A percentile compares a stretch with the other conserved stretches of the same genome.
phyloP scores from a whole-genome alignment of 1,140 invertebrate species.

The Euwallacea similis region DNA sequence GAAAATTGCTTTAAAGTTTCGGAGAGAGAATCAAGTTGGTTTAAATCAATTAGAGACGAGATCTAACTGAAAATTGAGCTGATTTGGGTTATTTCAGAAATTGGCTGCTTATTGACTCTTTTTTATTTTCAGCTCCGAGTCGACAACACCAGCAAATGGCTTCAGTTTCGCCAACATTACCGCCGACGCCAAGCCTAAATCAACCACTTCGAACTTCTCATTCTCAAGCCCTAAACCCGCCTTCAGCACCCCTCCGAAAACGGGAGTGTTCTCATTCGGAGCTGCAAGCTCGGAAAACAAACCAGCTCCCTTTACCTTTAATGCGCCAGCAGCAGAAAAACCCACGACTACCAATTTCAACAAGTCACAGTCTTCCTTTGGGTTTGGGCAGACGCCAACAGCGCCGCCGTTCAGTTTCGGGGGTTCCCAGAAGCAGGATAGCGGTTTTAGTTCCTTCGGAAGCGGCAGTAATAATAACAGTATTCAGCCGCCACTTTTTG shows the following conservation, averaged over 20 bases:
- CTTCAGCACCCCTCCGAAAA: background rate
- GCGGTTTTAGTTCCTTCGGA: too few relatives aligned
- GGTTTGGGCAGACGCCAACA: too few relatives aligned
- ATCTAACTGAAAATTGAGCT: too few relatives aligned
- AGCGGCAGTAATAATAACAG: background rate
- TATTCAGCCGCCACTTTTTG: too few relatives aligned
- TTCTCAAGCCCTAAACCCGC: background rate
- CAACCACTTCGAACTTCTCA: background rate
- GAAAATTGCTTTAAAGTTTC: too few relatives aligned
- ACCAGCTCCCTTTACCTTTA: background rate
- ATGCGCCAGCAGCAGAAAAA: background rate
- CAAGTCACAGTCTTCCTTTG: too few relatives aligned
- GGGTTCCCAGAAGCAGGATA: background rate
- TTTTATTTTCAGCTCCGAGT: slow-evolving; percentile 7
- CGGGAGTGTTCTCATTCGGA: background rate
- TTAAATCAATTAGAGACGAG: too few relatives aligned
- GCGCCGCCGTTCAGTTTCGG: too few relatives aligned
- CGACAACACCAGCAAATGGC: slow-evolving; percentile 28
- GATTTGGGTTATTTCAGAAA: too few relatives aligned
- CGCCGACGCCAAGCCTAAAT: background rate
- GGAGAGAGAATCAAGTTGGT: too few relatives aligned
- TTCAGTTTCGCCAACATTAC: slow-evolving; percentile 28
- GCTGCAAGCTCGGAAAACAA: background rate
- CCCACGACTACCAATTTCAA: background rate
- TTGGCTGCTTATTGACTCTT: background rate